These are phyloP conservation scores for Eupleurogrammus muticus DNA, from an alignment of 2,797 vertebrate genomes.

Conservation along the genomic window DNA sequence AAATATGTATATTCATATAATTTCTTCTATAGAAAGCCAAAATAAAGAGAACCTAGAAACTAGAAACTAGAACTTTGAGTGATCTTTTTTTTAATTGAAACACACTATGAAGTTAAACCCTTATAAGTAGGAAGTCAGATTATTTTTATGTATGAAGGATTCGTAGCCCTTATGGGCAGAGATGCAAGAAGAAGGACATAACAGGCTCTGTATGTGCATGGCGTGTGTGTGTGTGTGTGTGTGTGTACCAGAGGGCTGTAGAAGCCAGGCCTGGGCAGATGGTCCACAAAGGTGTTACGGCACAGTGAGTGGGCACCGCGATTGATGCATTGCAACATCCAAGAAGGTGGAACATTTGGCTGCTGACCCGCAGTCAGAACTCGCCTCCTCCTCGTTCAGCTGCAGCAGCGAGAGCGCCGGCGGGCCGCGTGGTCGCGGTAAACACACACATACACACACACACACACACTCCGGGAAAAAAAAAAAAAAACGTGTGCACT, in stretches of 20 bases:
- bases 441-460: constrained; percentile 74
- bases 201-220: constrained; percentile 22
- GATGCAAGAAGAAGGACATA: constrained; percentile 50
- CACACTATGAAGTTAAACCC: neutral
- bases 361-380: constrained; percentile 84
- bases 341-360: constrained; percentile 87
- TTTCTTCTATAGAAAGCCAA: no score
- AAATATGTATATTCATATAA: no score
- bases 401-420: constrained; percentile 64
- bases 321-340: constrained; percentile 85
- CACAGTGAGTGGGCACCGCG: constrained; percentile 83
- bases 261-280: constrained; percentile 78
- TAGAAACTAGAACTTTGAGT: neutral
- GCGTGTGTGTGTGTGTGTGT: constrained; percentile 30
- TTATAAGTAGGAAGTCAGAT: neutral
- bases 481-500: no score
- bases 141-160: constrained; percentile 33
- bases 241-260: constrained; percentile 69
- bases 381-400: constrained; percentile 72
- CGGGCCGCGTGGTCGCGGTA: constrained; percentile 72
- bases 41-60: no score
- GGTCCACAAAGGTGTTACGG: constrained; percentile 83
- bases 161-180: constrained; percentile 51
- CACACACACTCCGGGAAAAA: constrained; percentile 61
- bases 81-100: constrained; percentile 3